A percentile compares a stretch with the other conserved stretches of the same genome.
These are phyloP conservation scores for Glomeris marginata DNA, from an alignment of 2,888 invertebrate species.

Conservation along the genomic window DNA sequence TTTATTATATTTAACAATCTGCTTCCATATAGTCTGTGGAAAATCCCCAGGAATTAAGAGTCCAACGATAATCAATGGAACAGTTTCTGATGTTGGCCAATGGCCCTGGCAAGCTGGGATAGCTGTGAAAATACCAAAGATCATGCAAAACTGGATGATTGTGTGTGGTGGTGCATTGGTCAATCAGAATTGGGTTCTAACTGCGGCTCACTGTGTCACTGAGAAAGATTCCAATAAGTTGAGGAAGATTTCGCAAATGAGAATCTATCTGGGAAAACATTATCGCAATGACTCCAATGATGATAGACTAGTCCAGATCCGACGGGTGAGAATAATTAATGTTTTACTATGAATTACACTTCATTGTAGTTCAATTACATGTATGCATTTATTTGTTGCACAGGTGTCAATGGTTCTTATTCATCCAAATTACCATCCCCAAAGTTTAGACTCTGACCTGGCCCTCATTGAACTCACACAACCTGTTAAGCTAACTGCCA, in stretches of 20 bases:
- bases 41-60: constrained; percentile 16
- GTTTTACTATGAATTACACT: too few relatives aligned
- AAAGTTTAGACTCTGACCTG: constrained; percentile 17
- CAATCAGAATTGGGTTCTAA: constrained; percentile 16
- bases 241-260: constrained; percentile 11
- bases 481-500: constrained; percentile 15
- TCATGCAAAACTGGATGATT: constrained; percentile 13
- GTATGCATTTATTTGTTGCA: too few relatives aligned
- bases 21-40: constrained; percentile 18
- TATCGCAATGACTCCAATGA: constrained; percentile 16
- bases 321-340: too few relatives aligned
- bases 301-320: constrained; percentile 7
- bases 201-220: constrained; percentile 20
- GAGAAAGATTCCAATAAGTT: not conserved
- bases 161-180: constrained; percentile 17
- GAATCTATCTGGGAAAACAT: constrained; percentile 18
- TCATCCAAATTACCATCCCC: constrained; percentile 19
- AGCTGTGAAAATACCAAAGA: constrained; percentile 11
- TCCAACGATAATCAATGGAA: constrained; percentile 19
- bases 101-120: constrained; percentile 20
- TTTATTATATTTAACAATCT: too few relatives aligned
- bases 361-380: too few relatives aligned
- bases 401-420: constrained; percentile 18
- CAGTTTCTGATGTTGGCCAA: constrained; percentile 16
- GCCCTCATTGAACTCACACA: constrained; percentile 16